A percentile compares a stretch with the other conserved stretches of the same genome.
phyloP scores from a whole-genome alignment of 2,113 vertebrate genomes.

The Psophia crepitans region DNA sequence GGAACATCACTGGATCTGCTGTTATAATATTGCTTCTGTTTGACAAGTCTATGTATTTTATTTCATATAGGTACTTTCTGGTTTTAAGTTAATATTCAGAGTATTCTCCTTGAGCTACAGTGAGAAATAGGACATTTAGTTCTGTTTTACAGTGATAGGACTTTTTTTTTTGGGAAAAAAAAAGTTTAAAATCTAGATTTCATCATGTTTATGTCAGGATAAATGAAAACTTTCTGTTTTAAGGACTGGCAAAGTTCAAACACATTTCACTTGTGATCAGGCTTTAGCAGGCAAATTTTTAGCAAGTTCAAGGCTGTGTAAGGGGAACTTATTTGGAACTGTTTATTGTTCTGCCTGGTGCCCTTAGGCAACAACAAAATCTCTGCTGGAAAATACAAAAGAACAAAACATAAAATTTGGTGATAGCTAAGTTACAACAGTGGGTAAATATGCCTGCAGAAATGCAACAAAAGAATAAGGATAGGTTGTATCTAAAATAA shows the following conservation, averaged over 20 bases:
- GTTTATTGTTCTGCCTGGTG: neutral
- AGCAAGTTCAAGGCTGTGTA: neutral
- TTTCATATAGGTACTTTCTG: neutral
- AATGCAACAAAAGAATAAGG: neutral
- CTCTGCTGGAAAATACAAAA: neutral
- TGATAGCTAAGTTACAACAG: neutral
- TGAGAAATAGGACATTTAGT: neutral
- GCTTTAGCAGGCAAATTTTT: neutral
- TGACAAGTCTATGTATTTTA: neutral
- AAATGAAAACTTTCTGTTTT: neutral
- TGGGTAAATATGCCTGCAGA: neutral
- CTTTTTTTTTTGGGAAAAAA: neutral
- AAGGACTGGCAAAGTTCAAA: neutral
- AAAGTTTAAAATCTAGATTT: neutral
- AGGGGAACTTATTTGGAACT: neutral
- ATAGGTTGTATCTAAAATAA: neutral
- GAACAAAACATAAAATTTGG: neutral
- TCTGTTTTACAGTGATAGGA: neutral
- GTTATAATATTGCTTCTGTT: neutral
- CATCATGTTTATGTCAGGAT: neutral
- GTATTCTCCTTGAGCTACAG: neutral
- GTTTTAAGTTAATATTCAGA: neutral
- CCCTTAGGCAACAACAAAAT: neutral
- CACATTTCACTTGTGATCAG: neutral
- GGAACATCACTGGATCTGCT: neutral